These are phyloP conservation scores for Propithecus coquereli DNA, from an alignment of 2,113 vertebrate genomes.

Conservation along the genomic window DNA sequence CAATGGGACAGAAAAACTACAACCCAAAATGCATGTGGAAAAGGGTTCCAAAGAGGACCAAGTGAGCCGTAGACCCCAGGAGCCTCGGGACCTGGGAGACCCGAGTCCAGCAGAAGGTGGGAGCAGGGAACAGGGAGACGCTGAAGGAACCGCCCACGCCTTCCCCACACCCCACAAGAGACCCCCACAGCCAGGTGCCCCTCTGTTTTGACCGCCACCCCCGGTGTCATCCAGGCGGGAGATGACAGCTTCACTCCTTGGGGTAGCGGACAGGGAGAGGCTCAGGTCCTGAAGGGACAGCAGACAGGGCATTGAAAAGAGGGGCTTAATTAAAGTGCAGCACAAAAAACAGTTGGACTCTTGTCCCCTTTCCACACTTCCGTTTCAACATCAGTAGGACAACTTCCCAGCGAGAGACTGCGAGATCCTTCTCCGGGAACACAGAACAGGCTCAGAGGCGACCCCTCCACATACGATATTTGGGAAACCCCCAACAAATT, in stretches of 20 bases:
- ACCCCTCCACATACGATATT: neutral
- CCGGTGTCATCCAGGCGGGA: neutral
- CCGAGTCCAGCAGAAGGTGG: neutral
- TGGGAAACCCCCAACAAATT: neutral
- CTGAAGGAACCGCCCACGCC: neutral
- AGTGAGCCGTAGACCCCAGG: too few species aligned
- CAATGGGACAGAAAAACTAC: neutral
- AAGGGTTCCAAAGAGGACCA: neutral
- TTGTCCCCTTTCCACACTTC: neutral
- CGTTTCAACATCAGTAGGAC: neutral
- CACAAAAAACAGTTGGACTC: neutral
- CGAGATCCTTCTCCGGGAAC: neutral
- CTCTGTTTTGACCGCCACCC: too few species aligned
- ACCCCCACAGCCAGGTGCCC: neutral
- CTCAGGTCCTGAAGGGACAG: neutral
- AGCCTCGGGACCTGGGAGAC: neutral
- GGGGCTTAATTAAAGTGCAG: neutral
- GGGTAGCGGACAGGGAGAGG: neutral
- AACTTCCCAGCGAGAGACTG: neutral
- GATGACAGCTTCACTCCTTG: neutral
- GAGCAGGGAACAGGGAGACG: neutral
- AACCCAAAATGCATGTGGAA: neutral
- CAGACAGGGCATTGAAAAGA: neutral
- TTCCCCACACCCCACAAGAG: neutral
- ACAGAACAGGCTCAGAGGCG: neutral